Base-by-base conservation (phyloP, 23 tunicate genomes). In the Styela clava region DNA sequence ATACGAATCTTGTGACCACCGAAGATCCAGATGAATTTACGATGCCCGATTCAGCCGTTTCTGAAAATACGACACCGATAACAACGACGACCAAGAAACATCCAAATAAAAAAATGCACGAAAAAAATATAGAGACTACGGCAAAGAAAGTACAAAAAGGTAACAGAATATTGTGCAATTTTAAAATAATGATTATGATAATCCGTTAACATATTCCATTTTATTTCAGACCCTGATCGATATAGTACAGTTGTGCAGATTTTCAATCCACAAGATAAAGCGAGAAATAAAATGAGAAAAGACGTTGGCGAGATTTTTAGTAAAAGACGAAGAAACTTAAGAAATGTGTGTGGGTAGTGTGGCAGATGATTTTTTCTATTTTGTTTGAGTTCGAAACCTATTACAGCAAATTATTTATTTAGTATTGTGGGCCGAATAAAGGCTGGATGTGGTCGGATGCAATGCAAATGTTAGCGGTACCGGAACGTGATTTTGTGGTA, bases 401-500 rank as follows among this genome's bases (percentile, higher is more conserved):
- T n/a, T n/a, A n/a, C n/a, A n/a, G n/a, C n/a, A n/a, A n/a, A n/a
- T n/a, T n/a, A n/a, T n/a, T n/a, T 25, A 5, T 65, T 65, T 22
- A 67, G 71, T 67, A 18, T 22, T 67, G 71, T 67, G 71, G 71
- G 16, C 30, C 30, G 16, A 19, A 24, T 16, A 67, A 67, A 16
- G 71, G 71, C 19, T 67, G 31, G 30, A 27, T 25, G 16, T 67
- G 71, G 71, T 67, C 31, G 22, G 71, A 67, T 29, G 22, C 71
- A 67, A 84, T 73, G 31, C 87, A 84, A 30, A 23, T 84, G 82
- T 72, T 84, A 21, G 82, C 82, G 2, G 87, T 79, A 51, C 87
- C 87, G 2, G 31, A 84, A 44, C 82, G 67, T 24, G 74, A 56
- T 35, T 30, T 84, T n/a, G 74, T 36, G 34, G 87, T 74, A 30